These are phyloP conservation scores for Lophura nycthemera DNA, from an alignment of 2,113 vertebrate species.

Conservation along the genomic window DNA sequence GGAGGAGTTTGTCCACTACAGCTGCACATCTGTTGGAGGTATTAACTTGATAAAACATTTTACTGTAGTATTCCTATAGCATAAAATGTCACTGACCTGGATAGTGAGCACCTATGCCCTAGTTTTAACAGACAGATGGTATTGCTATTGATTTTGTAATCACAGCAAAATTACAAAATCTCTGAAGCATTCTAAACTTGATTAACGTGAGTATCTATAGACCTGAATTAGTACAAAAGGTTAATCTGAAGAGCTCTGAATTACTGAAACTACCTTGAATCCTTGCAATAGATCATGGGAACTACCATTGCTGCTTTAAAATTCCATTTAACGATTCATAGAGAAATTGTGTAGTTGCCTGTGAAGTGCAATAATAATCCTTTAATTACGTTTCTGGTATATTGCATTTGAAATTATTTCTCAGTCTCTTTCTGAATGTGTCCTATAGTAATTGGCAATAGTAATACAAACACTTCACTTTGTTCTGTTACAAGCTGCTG, in stretches of 20 bases:
- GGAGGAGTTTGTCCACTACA: background rate
- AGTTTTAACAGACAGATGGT: constrained; percentile 3
- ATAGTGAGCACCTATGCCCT: constrained; percentile 1
- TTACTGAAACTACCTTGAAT: constrained; percentile 1
- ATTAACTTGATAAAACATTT: background rate
- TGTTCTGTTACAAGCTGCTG: background rate
- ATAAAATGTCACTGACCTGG: background rate
- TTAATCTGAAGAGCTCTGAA: constrained; percentile 16
- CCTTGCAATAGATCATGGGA: background rate
- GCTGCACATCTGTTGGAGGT: background rate
- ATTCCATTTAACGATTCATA: constrained; percentile 13
- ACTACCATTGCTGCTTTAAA: background rate
- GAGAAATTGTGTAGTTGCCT: background rate
- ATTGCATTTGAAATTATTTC: constrained; percentile 40
- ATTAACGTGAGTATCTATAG: constrained; percentile 1
- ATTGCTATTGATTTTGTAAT: constrained; percentile 51
- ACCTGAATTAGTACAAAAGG: constrained; percentile 20
- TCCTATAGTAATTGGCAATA: constrained; percentile 18
- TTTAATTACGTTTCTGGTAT: constrained; percentile 42
- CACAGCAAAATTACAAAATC: constrained; percentile 2
- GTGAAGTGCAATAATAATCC: constrained; percentile 9
- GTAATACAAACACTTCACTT: background rate
- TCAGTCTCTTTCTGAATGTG: background rate
- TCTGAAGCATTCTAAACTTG: background rate
- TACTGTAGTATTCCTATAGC: background rate